phyloP scores from a whole-genome alignment of 1,140 invertebrate species.

The Drosophila fuyamai region DNA sequence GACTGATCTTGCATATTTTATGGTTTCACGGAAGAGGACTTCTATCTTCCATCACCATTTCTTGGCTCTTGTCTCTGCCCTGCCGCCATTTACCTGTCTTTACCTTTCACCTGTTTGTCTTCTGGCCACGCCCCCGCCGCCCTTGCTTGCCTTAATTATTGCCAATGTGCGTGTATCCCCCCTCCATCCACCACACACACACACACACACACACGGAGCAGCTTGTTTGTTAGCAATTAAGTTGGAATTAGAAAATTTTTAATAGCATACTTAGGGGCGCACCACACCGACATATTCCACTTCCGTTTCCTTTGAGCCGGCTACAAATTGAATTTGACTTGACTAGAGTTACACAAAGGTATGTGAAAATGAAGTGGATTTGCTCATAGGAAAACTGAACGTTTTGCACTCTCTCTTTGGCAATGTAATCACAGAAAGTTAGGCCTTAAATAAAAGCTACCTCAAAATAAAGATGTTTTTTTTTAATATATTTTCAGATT shows the following conservation, averaged over 20 bases:
- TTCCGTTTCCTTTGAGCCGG: conserved; percentile 12
- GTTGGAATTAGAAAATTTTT: conserved; percentile 73
- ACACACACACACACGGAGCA: conserved; percentile 4
- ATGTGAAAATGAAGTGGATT: not conserved
- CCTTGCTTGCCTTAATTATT: conserved; percentile 67
- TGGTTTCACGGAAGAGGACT: conserved; percentile 1
- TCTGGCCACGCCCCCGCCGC: conserved; percentile 5
- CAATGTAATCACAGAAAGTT: not conserved
- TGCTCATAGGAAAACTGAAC: not conserved
- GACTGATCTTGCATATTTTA: conserved; percentile 32
- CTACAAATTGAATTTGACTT: conserved; percentile 15
- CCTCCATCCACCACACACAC: not conserved
- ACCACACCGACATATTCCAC: conserved; percentile 13
- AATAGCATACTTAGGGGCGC: conserved; percentile 65
- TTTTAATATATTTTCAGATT: no score
- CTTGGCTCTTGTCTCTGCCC: conserved; percentile 3
- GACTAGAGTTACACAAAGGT: not conserved
- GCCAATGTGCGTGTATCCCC: conserved; percentile 21
- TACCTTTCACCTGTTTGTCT: conserved; percentile 4
- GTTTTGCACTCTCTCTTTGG: not conserved
- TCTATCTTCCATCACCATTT: not conserved
- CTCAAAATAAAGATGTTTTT: no score
- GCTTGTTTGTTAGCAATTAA: conserved; percentile 74
- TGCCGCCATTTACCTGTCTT: conserved; percentile 9
- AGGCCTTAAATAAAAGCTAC: no score